Conservation (phyloP, 1,140 invertebrate genomes). For the Tribolium castaneum region DNA sequence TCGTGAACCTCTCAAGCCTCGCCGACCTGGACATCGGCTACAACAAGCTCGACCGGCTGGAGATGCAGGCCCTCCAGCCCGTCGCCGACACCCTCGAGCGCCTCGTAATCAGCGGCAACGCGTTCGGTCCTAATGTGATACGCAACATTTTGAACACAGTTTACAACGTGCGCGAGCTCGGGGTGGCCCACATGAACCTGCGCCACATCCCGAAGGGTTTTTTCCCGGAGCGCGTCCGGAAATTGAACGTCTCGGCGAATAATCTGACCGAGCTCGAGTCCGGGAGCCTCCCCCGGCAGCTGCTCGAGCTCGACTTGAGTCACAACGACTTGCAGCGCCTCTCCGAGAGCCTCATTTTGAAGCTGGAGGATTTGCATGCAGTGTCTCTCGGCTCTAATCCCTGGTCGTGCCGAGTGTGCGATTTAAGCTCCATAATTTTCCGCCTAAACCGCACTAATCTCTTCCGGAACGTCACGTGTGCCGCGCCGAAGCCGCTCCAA, state of each 20-base stretch:
- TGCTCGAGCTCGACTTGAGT: constrained; percentile 71
- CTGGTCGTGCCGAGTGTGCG: constrained; percentile 75
- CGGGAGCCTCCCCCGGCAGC: constrained; percentile 65
- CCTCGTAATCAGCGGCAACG: constrained; percentile 77
- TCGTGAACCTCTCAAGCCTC: constrained; percentile 74
- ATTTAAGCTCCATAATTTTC: constrained; percentile 65
- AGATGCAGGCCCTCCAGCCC: constrained; percentile 70
- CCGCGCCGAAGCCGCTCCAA: constrained; percentile 56
- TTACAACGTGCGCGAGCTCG: constrained; percentile 68
- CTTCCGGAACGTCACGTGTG: constrained; percentile 57
- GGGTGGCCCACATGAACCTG: constrained; percentile 71
- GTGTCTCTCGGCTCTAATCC: constrained; percentile 71
- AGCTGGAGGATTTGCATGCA: constrained; percentile 67
- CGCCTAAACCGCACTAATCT: constrained; percentile 63
- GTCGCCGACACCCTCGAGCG: constrained; percentile 71
- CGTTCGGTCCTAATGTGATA: constrained; percentile 62
- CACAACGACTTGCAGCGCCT: constrained; percentile 71
- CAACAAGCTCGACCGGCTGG: constrained; percentile 77
- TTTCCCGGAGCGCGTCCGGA: constrained; percentile 66
- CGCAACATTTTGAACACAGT: constrained; percentile 69
- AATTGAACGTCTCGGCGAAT: constrained; percentile 70
- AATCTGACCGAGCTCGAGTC: constrained; percentile 58
- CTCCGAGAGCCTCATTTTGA: constrained; percentile 67
- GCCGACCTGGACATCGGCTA: constrained; percentile 77
- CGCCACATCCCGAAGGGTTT: constrained; percentile 67